Percentiles rank a stretch among this genome's conserved stretches.
Conservation (phyloP, 2,113 vertebrate genomes). For the Sigmodon hispidus region DNA sequence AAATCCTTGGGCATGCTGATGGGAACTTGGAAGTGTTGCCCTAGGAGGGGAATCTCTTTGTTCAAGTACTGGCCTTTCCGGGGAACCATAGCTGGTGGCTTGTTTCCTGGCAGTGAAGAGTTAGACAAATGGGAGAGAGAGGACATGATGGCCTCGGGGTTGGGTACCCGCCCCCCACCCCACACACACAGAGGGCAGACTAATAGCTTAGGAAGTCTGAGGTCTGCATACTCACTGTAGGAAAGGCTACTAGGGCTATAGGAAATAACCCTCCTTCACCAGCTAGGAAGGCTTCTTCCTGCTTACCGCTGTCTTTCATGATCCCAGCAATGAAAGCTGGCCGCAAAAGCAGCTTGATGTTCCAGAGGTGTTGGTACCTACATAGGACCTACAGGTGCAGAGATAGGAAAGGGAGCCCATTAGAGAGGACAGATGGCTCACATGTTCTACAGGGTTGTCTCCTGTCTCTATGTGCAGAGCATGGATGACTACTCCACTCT, state of each 20-base stretch:
- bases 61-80: conserved; percentile 88
- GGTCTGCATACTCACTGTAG: not conserved
- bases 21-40: conserved; percentile 88
- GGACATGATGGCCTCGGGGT: not conserved
- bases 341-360: conserved; percentile 89
- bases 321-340: conserved; percentile 89
- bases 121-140: not conserved
- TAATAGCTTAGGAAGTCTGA: not conserved
- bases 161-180: not conserved
- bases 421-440: not conserved
- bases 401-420: accelerated
- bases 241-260: too few species aligned
- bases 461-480: too few species aligned
- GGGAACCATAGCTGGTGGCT: conserved; percentile 88
- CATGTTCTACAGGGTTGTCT: not conserved
- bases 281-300: accelerated
- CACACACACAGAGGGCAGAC: not conserved
- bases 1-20: conserved; percentile 74
- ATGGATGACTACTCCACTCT: not conserved
- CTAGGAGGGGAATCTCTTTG: conserved; percentile 85
- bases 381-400: conserved; percentile 88
- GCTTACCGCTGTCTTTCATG: conserved; percentile 90
- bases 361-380: conserved; percentile 92
- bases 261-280: not conserved
- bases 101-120: conserved; percentile 87